Evolutionary conservation across 2,888 invertebrate genomes (phyloP).

Genomic region (Amiota mariae): DNA sequence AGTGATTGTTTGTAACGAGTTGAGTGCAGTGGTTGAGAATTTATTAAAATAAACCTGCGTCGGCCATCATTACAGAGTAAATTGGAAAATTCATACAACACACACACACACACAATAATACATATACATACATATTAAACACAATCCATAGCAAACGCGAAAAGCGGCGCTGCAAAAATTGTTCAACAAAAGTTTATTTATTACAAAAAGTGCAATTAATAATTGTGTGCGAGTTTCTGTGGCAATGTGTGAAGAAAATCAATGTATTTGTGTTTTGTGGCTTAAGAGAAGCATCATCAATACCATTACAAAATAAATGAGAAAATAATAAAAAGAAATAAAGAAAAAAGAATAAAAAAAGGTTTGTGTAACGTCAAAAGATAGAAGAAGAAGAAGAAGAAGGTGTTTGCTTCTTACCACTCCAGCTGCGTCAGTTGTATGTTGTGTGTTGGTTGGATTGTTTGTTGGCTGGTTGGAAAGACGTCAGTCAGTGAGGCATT

Average conservation of each 20-base stretch:
- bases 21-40: neutral
- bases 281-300: neutral
- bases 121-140: neutral
- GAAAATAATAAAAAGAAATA: too few relatives aligned
- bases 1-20: neutral
- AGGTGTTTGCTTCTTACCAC: neutral
- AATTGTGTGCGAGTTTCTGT: conserved; percentile 1
- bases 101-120: neutral
- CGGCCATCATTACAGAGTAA: conserved; percentile 10
- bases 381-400: neutral
- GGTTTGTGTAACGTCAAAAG: too few relatives aligned
- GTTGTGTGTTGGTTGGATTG: conserved; percentile 11
- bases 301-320: too few relatives aligned
- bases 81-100: neutral
- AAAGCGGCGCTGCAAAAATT: neutral
- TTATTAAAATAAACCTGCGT: neutral
- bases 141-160: neutral
- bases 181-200: neutral
- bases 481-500: neutral
- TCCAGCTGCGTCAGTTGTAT: conserved; percentile 17
- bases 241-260: neutral
- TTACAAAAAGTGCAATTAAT: too few relatives aligned
- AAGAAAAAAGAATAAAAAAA: too few relatives aligned
- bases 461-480: conserved; percentile 15
- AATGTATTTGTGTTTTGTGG: neutral